A percentile compares a stretch with the other conserved stretches of the same genome.
Evolutionary conservation across 2,888 invertebrate genomes (phyloP).

Genomic region (Keiferia lycopersicella): DNA sequence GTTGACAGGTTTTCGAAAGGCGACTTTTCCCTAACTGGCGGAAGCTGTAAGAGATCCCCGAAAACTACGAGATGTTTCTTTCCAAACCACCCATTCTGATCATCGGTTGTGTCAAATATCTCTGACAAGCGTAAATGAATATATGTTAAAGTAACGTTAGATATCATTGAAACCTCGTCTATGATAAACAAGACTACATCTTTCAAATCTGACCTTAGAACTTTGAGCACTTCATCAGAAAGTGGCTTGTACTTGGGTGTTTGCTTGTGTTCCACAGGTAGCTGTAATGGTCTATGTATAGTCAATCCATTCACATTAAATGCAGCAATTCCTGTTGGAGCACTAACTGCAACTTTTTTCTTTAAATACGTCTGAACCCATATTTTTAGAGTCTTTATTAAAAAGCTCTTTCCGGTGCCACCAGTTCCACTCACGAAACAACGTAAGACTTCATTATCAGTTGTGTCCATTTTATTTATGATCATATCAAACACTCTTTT

Average conservation of each 20-base stretch:
- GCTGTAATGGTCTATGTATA: conserved; percentile 43
- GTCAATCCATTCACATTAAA: conserved; percentile 50
- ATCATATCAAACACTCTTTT: conserved; percentile 40
- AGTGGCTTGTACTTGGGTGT: conserved; percentile 42
- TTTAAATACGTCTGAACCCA: conserved; percentile 39
- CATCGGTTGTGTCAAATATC: conserved; percentile 43
- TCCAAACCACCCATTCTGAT: conserved; percentile 46
- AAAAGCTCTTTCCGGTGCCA: conserved; percentile 44
- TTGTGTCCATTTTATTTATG: conserved; percentile 27
- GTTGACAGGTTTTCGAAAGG: conserved; percentile 39
- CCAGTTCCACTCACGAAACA: conserved; percentile 39
- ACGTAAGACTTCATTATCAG: conserved; percentile 25
- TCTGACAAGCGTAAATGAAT: conserved; percentile 35
- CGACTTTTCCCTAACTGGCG: conserved; percentile 43
- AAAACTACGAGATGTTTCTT: conserved; percentile 42
- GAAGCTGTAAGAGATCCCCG: conserved; percentile 48
- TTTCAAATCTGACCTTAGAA: conserved; percentile 40
- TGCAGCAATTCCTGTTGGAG: conserved; percentile 46
- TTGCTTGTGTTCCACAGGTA: conserved; percentile 44
- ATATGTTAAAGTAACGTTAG: conserved; percentile 36
- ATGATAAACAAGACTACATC: conserved; percentile 42
- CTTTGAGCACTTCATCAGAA: conserved; percentile 38
- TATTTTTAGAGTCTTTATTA: conserved; percentile 41
- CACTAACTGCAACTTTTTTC: conserved; percentile 39
- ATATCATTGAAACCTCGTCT: conserved; percentile 40